phyloP scores from a whole-genome alignment of 35 echinoderm and acorn worm genomes.

The Ophioderma brevispina region DNA sequence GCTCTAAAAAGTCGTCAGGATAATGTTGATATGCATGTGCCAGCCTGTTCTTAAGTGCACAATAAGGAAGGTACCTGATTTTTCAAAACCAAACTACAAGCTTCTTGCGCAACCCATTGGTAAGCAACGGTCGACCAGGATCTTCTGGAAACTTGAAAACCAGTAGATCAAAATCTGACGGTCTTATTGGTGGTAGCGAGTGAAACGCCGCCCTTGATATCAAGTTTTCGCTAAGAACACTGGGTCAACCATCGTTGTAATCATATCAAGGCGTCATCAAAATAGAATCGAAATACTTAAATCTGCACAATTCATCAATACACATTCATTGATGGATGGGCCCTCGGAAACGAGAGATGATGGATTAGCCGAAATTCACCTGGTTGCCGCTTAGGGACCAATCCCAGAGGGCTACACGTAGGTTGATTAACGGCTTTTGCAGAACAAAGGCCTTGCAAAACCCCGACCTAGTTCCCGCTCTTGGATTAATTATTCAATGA shows the following conservation, averaged over 20 bases:
- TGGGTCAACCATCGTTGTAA: neutral
- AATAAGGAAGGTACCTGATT: neutral
- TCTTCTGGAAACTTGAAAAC: neutral
- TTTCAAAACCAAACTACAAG: neutral
- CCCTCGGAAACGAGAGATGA: neutral
- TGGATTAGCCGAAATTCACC: slow-evolving; percentile 36
- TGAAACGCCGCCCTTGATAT: neutral
- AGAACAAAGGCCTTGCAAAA: neutral
- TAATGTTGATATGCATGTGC: neutral
- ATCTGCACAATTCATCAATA: neutral
- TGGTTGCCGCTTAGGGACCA: slow-evolving; percentile 31
- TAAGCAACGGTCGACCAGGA: neutral
- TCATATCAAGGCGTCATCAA: slow-evolving; percentile 1
- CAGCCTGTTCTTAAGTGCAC: neutral
- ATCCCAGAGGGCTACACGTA: slow-evolving; percentile 7
- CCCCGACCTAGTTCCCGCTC: slow-evolving; percentile 23
- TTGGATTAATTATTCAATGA: neutral
- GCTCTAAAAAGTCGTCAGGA: neutral
- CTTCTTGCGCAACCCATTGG: neutral
- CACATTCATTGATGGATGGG: slow-evolving; percentile 21
- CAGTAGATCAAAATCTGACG: neutral
- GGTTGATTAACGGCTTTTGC: neutral
- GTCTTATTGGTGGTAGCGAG: neutral
- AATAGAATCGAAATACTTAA: slow-evolving; percentile 21
- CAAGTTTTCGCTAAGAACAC: neutral